Evolutionary conservation across 2,797 vertebrate genomes (phyloP).

Genomic region (Gymnoscopelus microlampas): DNA sequence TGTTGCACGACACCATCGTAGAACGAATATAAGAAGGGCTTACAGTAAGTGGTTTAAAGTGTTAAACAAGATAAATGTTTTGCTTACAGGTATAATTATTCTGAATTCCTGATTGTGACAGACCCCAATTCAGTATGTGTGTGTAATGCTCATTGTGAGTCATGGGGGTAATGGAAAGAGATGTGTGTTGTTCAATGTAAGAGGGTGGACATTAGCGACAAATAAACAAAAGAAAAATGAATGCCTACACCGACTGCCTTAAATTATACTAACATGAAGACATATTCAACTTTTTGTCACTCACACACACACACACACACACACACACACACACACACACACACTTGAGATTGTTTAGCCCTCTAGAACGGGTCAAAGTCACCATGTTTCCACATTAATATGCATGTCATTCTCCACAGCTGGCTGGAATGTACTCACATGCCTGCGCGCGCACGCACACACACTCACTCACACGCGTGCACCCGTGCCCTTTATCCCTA

Average conservation of each 20-base stretch:
- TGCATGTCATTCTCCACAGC: conserved; percentile 70
- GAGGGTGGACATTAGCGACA: too few species aligned
- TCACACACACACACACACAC: conserved; percentile 3
- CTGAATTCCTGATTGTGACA: too few species aligned
- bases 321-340: conserved; percentile 34
- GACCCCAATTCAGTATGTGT: not conserved
- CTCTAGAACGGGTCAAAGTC: conserved; percentile 69
- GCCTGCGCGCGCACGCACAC: conserved; percentile 17
- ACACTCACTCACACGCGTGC: conserved; percentile 33
- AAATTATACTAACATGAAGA: conserved; percentile 66
- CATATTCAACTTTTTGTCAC: conserved; percentile 64
- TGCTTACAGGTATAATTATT: too few species aligned
- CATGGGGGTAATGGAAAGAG: not conserved
- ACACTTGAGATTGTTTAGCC: conserved; percentile 54
- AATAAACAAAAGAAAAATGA: conserved; percentile 63
- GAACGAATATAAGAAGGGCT: too few species aligned
- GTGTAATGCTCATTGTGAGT: not conserved
- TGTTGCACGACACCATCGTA: too few species aligned
- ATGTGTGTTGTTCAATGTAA: not conserved
- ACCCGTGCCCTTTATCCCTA: conserved; percentile 42
- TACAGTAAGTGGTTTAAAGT: too few species aligned
- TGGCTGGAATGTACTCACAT: conserved; percentile 51
- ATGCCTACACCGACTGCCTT: conserved; percentile 70
- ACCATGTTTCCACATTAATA: conserved; percentile 70
- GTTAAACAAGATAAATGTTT: too few species aligned